Evolutionary conservation across 2,888 invertebrate species (phyloP), one percentile per base, ranked within the genome.

Genomic region (Prionchulus punctatus): DNA sequence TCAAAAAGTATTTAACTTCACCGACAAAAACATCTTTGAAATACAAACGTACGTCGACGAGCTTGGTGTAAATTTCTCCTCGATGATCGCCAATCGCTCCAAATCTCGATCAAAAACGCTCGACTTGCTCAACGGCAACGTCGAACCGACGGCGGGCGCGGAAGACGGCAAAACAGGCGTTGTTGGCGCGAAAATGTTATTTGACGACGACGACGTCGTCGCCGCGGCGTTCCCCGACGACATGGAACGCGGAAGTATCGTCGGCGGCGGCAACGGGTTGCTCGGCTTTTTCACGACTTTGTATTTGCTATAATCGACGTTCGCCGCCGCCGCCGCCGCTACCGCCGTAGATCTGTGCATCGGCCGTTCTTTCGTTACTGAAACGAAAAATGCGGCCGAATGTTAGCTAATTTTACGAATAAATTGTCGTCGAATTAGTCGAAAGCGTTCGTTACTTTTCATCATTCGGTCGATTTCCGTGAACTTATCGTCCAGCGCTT

Each of bases 101-200:
- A 85, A 82, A 72, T 94, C 94, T 72, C 92, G 92, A 71, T 94
- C 94, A 73, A 94, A 92, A 55, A 94, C 87, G 54, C 89, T 90
- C 61, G 85, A 82, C 23, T 45, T 45, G 18, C 4, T 23, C 7
- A 23, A n/a, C 45, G 45, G 7, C 12, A 23, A 4, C 12, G 45
- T 45, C 4, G 23, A 23, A 36, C 36, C 18, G 18, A 36, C 36
- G 36, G 36, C 36, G 7, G 36, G 7, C 36, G 36, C 36, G n/a
- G n/a, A n/a, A n/a, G n/a, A n/a, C n/a, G n/a, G n/a, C n/a, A n/a
- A n/a, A n/a, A n/a, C n/a, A n/a, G n/a, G n/a, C n/a, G n/a, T n/a
- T n/a, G n/a, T n/a, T n/a, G n/a, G n/a, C n/a, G n/a, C n/a, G n/a
- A n/a, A n/a, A n/a, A n/a, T n/a, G n/a, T n/a, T n/a, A 36, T 25